Evolutionary conservation across 2,113 vertebrate species (phyloP), one percentile per base, ranked within the genome.

Genomic region (Upupa epops): DNA sequence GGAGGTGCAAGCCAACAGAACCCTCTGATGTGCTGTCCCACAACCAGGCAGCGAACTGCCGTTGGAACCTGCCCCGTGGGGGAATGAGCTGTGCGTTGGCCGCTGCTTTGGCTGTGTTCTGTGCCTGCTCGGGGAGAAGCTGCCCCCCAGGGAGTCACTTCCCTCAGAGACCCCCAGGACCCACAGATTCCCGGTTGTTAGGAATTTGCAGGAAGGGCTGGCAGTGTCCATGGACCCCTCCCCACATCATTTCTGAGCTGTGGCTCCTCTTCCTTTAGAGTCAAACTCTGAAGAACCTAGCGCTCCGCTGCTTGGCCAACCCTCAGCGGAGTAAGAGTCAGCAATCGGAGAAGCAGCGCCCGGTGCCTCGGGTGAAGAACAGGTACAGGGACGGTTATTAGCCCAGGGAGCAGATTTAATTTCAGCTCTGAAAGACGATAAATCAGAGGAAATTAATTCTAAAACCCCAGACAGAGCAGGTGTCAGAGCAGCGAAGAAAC

Each of bases 301-400:
- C n/a, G n/a, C n/a, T n/a, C n/a, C n/a, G n/a, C n/a, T n/a, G n/a
- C n/a, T n/a, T n/a, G n/a, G n/a, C n/a, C n/a, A n/a, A n/a, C n/a
- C n/a, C n/a, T n/a, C n/a, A n/a, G n/a, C n/a, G n/a, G n/a, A n/a
- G n/a, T n/a, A n/a, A n/a, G n/a, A n/a, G n/a, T n/a, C n/a, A n/a
- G n/a, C n/a, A 64, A 40, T 78, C 48, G 80, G 93, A 82, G 96
- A 96, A 94, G 70, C 71, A 89, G 26, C 69, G 31, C 24, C 45
- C 94, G 72, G 31, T 72, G 66, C 51, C 83, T 93, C 92, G 89
- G 42, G 86, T 89, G 93, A 95, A 94, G 11, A 95, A 74, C 77
- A 95, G 74, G 90, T 80, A 87, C 76, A 86, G 64, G 15, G 65
- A 45, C 60, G 64, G 68, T 63, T 92, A 78, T 88, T 61, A 88